Base-by-base conservation (phyloP, 2,797 vertebrate species). In the Leuciscus waleckii region DNA sequence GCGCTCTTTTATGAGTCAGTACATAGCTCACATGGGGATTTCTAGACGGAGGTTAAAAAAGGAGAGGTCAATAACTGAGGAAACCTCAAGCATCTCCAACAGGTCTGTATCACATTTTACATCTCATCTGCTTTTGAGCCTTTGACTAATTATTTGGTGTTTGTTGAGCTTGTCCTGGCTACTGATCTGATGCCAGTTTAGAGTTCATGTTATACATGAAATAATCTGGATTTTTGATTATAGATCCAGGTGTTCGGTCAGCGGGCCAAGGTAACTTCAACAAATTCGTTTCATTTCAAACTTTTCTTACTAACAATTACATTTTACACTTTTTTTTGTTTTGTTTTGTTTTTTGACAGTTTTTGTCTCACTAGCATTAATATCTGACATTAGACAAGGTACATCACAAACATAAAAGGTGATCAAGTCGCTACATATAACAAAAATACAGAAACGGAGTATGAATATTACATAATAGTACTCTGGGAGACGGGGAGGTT, bases 1-100 rank as follows among this genome's bases (percentile, higher is more conserved):
- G 61, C 91, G 88, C 67, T 90, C 89, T 88, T 93, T 92, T 90
- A 82, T 91, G 91, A 92, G 91, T 89, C 90, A 93, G 67, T 92
- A 91, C 92, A 89, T 92, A 89, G 89, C 91, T 83, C 86, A 90
- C 91, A 88, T 92, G 91, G 91, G 90, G 87, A 90, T 92, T 89
- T 91, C 90, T 91, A 90, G 91, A 85, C 85, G 92, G 88, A 87
- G 91, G 84, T 91, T 91, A 91, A 92, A 91, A 89, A 92, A 92
- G 82, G 84, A 88, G 68, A 89, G 89, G 87, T 92, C 92, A 71
- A 83, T 91, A 88, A 43, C 87, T 29, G 87, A 91, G 79, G 92
- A 91, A 83, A 82, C 87, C 78, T 89, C 92, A 61, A 75, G 87
- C 77, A 82, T 86, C 81, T 46, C 83, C 35, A 86, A 81, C 80